Conservation (phyloP, 2,113 vertebrate genomes). For the Uria lomvia region DNA sequence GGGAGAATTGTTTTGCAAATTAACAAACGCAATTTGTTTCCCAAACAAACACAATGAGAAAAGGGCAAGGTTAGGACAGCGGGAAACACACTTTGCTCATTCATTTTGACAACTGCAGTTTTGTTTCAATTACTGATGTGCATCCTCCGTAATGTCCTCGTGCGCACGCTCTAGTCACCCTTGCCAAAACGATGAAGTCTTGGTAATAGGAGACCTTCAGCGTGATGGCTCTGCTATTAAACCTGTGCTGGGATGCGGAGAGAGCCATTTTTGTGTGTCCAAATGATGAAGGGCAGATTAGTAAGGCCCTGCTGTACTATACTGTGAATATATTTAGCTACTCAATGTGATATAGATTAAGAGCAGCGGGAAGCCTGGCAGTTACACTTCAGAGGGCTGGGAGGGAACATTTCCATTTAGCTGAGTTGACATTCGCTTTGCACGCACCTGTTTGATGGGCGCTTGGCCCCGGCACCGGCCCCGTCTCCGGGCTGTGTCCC, state of each 20-base stretch:
- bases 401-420: not conserved
- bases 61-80: conserved; percentile 12
- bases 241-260: not conserved
- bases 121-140: conserved; percentile 4
- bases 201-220: not conserved
- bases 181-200: not conserved
- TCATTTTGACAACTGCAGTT: conserved; percentile 4
- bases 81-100: not conserved
- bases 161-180: not conserved
- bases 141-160: not conserved
- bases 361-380: conserved; percentile 40
- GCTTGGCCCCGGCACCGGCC: not conserved
- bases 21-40: not conserved
- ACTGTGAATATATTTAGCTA: conserved; percentile 32
- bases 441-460: not conserved
- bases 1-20: not conserved
- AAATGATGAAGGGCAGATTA: conserved; percentile 21
- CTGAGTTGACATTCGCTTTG: not conserved
- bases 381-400: not conserved
- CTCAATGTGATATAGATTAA: conserved; percentile 24
- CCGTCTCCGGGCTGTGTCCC: fast-evolving
- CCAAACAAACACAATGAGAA: not conserved
- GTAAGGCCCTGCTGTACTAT: conserved; percentile 7
- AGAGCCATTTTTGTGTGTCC: not conserved
- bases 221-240: not conserved